A percentile compares a stretch with the other conserved stretches of the same genome.
These are phyloP conservation scores for Etheostoma spectabile DNA, from an alignment of 2,113 vertebrate species.

Conservation along the genomic window DNA sequence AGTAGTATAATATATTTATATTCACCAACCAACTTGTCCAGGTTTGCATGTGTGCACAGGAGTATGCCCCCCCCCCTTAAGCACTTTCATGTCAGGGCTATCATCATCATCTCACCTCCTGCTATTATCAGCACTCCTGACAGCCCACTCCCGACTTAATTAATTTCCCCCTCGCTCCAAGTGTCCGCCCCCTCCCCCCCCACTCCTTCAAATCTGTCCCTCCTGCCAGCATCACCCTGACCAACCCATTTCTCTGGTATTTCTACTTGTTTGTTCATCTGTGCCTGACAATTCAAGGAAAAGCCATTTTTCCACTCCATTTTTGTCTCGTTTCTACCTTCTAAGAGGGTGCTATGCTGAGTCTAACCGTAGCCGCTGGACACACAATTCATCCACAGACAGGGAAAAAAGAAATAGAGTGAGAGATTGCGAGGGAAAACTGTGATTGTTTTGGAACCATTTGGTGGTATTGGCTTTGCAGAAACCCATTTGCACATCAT, in stretches of 20 bases:
- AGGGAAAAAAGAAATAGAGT: slow-evolving; percentile 23
- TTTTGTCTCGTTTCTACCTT: slow-evolving; percentile 22
- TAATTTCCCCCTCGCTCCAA: slow-evolving; percentile 75
- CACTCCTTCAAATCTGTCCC: slow-evolving; percentile 32
- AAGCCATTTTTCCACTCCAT: slow-evolving; percentile 49
- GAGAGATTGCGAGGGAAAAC: slow-evolving; percentile 43
- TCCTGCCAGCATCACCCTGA: slow-evolving; percentile 59
- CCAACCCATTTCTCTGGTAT: slow-evolving; percentile 64
- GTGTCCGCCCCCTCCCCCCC: slow-evolving; percentile 30
- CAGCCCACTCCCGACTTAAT: slow-evolving; percentile 79
- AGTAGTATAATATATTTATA: slow-evolving; percentile 13
- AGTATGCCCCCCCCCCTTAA: slow-evolving; percentile 43
- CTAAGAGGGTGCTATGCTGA: slow-evolving; percentile 43
- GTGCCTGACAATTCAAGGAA: slow-evolving; percentile 45
- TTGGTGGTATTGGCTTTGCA: slow-evolving; percentile 48
- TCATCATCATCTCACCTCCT: slow-evolving; percentile 77
- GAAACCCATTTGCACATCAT: slow-evolving; percentile 73
- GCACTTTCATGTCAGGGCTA: slow-evolving; percentile 71
- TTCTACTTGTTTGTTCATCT: slow-evolving; percentile 42
- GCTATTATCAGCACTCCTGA: slow-evolving; percentile 76
- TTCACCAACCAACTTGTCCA: neutral
- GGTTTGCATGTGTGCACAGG: slow-evolving; percentile 30
- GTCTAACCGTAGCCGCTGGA: slow-evolving; percentile 36
- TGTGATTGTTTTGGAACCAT: slow-evolving; percentile 62
- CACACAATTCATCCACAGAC: slow-evolving; percentile 30